A percentile compares a stretch with the other conserved stretches of the same genome.
These are phyloP conservation scores for Mystacides longicornis DNA, from an alignment of 2,888 invertebrate species.

Conservation along the genomic window DNA sequence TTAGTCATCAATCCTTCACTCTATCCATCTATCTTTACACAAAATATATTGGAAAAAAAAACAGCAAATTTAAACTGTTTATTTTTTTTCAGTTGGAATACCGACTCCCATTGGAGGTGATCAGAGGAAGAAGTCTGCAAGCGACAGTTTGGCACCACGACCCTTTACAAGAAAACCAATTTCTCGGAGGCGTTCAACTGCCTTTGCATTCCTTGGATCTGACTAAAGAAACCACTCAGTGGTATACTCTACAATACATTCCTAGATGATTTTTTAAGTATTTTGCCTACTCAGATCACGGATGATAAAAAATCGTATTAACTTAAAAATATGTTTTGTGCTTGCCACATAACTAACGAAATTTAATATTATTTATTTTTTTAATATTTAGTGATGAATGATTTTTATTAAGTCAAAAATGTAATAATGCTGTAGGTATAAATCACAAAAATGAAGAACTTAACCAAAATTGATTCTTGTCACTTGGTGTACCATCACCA, in stretches of 20 bases:
- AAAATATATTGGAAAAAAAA: background rate
- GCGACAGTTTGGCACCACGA: slow-evolving; percentile 95
- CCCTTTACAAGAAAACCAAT: slow-evolving; percentile 87
- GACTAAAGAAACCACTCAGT: slow-evolving; percentile 71
- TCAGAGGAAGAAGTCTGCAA: slow-evolving; percentile 70
- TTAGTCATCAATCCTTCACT: slow-evolving; percentile 34
- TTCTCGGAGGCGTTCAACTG: slow-evolving; percentile 85
- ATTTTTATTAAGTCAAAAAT: no score
- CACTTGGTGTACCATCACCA: no score
- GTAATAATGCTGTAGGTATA: no score
- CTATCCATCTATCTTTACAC: background rate
- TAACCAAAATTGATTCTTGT: background rate
- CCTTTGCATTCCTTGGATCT: slow-evolving; percentile 67
- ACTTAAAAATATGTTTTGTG: no score
- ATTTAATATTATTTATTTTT: no score
- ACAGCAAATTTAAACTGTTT: background rate
- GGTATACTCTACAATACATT: slow-evolving; percentile 68
- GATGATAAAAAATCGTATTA: background rate
- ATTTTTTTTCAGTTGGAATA: slow-evolving; percentile 65
- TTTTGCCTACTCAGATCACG: slow-evolving; percentile 3
- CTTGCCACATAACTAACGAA: no score
- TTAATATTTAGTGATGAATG: no score
- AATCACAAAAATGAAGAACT: no score
- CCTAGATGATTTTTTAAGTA: slow-evolving; percentile 34
- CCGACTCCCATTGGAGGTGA: slow-evolving; percentile 71